These are phyloP conservation scores for Dendrolimus houi DNA, from an alignment of 2,888 invertebrate species.

Conservation along the genomic window DNA sequence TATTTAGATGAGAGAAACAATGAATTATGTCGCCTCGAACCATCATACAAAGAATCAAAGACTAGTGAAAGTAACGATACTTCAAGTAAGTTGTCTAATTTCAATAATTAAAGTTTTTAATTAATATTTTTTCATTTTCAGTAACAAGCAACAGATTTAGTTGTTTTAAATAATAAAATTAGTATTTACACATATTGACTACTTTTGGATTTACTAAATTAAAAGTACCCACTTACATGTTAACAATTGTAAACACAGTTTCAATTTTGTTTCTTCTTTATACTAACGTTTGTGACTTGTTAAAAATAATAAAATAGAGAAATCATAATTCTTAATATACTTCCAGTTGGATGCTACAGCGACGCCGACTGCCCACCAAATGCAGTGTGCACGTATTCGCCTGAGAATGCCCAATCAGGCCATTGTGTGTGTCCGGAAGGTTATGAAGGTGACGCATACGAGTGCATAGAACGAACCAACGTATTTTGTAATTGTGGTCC, in stretches of 20 bases:
- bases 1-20: constrained; percentile 44
- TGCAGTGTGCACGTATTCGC: constrained; percentile 79
- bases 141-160: no score
- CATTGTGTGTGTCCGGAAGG: constrained; percentile 89
- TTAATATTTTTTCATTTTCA: no score
- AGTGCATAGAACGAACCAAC: constrained; percentile 76
- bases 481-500: constrained; percentile 78
- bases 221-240: no score
- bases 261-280: no score
- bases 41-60: constrained; percentile 12
- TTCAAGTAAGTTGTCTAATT: constrained; percentile 33
- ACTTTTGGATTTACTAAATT: no score
- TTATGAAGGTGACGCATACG: constrained; percentile 88
- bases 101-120: not conserved
- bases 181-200: no score
- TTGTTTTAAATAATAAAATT: no score
- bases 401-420: constrained; percentile 46
- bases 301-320: not conserved
- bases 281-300: no score
- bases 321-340: constrained; percentile 13
- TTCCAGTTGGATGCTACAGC: constrained; percentile 83
- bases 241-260: no score
- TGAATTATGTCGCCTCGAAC: constrained; percentile 42
- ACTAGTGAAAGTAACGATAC: constrained; percentile 20
- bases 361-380: constrained; percentile 88